Evolutionary conservation across 2,888 invertebrate genomes (phyloP), one percentile per base, ranked within the genome.

Genomic region (Eupithecia subfuscata): DNA sequence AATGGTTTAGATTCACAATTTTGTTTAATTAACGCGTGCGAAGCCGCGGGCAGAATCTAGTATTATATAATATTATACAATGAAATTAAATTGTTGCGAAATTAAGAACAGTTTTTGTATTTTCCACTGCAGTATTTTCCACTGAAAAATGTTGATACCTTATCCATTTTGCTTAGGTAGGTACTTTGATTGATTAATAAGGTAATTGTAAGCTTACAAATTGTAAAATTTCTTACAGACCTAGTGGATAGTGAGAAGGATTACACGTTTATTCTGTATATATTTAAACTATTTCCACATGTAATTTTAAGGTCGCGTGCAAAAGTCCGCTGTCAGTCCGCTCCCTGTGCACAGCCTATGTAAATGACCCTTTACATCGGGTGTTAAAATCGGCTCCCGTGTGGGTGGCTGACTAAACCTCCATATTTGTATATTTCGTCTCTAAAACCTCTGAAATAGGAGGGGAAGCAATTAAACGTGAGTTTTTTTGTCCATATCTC

Each of bases 401-500:
- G 84, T 85, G 86, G 85, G 84, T 74, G 84, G 81, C 75, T 83
- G 80, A 81, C 81, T 82, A 81, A 83, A 52, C 48, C 73, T 14
- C 87, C 85, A 79, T 85, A 81, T 87, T 81, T 81, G 87, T 82
- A 77, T 80, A 84, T 86, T 86, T 82, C 82, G 84, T 84, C 84
- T 80, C 83, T 84, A 82, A 82, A 77, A 73, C 78, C 79, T 77
- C 78, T 86, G 78, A 83, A 85, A 86, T 83, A 82, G 78, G 87
- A 82, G 40, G 40, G 79, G 76, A 77, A 79, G 85, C 85, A 87
- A 87, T 88, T 87, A 88, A 86, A 84, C 84, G 82, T 84, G 84
- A 79, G 82, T 87, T 87, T 85, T 52, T 73, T 87, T 86, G 85
- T 84, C 88, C 88, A 85, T 87, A 87, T 86, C 87, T 87, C 84